A percentile compares a stretch with the other conserved stretches of the same genome.
Conservation (phyloP, 2,888 invertebrate genomes). For the Tridacna crocea region DNA sequence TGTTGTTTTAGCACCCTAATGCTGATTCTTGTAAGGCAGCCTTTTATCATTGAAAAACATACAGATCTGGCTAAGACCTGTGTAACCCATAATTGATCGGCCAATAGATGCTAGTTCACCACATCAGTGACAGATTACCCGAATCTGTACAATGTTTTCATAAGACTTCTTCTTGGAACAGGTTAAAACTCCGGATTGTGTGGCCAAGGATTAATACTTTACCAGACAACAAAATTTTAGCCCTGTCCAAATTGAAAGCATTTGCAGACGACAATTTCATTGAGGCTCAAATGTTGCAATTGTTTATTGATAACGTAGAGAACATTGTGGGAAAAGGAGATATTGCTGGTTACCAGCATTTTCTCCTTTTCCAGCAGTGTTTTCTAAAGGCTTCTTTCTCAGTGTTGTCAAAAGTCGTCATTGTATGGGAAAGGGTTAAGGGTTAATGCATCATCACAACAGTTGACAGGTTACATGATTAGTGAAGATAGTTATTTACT, state of each 20-base stretch:
- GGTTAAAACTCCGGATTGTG: too few relatives aligned
- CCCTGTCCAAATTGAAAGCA: neutral
- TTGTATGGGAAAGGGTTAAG: neutral
- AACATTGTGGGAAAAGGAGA: conserved; percentile 1
- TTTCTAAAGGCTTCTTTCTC: neutral
- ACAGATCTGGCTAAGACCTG: too few relatives aligned
- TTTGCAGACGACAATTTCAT: neutral
- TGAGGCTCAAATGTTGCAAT: neutral
- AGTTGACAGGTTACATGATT: conserved; percentile 22
- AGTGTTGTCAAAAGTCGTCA: neutral
- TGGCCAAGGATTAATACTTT: neutral
- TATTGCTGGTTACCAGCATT: neutral
- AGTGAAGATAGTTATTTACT: neutral
- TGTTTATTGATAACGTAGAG: neutral
- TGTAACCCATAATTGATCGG: too few relatives aligned
- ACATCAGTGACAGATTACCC: too few relatives aligned
- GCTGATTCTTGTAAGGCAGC: too few relatives aligned
- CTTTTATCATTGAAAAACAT: too few relatives aligned
- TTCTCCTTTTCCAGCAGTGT: neutral
- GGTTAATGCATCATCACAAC: neutral
- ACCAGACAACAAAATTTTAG: neutral
- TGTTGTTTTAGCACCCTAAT: too few relatives aligned
- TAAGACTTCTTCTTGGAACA: too few relatives aligned
- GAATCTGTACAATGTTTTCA: too few relatives aligned
- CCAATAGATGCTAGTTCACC: too few relatives aligned